A percentile compares a stretch with the other conserved stretches of the same genome.
phyloP scores from a whole-genome alignment of 2,888 invertebrate genomes.

The Chloroclysta siterata region DNA sequence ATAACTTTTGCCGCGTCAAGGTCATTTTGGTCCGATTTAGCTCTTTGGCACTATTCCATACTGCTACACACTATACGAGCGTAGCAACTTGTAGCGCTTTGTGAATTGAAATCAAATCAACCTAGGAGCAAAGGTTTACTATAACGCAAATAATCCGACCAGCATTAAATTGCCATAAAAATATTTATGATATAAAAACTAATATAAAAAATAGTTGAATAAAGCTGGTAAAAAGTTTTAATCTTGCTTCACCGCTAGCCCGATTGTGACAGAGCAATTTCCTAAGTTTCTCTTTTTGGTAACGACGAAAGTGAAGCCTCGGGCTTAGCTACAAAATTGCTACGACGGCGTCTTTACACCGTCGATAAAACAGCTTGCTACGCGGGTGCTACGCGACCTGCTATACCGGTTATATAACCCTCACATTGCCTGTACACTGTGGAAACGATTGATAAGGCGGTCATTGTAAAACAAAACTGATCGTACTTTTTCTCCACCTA shows the following conservation, averaged over 20 bases:
- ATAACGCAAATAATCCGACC: background rate
- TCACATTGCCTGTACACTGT: too few relatives aligned
- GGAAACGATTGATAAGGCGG: too few relatives aligned
- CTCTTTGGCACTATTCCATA: conserved; percentile 24
- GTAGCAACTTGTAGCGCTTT: conserved; percentile 25
- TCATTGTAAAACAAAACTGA: too few relatives aligned
- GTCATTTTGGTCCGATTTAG: conserved; percentile 10
- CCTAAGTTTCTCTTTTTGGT: background rate
- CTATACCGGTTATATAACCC: background rate
- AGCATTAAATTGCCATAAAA: background rate
- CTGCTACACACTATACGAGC: conserved; percentile 4
- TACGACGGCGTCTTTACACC: background rate
- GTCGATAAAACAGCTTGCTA: background rate
- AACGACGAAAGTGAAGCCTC: background rate
- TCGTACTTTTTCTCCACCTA: too few relatives aligned
- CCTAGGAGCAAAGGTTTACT: background rate
- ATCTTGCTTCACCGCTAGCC: background rate
- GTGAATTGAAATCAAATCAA: conserved; percentile 10
- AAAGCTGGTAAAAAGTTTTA: background rate
- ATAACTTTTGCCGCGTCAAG: conserved; percentile 7
- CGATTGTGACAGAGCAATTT: background rate
- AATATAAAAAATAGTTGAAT: too few relatives aligned
- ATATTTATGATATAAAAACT: background rate
- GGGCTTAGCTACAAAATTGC: background rate
- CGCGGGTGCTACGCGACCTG: conserved; percentile 1